Conservation (phyloP, 2,797 vertebrate species). For the Malurus splendens region DNA sequence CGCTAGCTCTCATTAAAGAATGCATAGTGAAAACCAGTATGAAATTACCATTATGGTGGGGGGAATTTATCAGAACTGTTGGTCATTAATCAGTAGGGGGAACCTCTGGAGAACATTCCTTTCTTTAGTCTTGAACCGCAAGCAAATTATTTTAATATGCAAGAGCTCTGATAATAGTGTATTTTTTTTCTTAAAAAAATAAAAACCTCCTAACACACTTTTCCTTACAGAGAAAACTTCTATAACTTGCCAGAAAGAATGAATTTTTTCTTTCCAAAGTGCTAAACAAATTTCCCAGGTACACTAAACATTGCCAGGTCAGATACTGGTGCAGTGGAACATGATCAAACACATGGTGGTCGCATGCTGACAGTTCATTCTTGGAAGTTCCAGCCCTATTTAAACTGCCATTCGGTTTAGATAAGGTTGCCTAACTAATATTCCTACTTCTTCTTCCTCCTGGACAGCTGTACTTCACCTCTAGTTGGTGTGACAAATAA, state of each 20-base stretch:
- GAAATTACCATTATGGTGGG: constrained; percentile 58
- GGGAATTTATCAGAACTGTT: constrained; percentile 62
- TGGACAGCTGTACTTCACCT: not conserved
- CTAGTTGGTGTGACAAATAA: not conserved
- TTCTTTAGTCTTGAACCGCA: constrained; percentile 67
- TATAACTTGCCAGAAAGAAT: constrained; percentile 73
- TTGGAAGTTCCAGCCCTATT: not conserved
- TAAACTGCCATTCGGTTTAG: constrained; percentile 39
- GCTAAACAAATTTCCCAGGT: constrained; percentile 83
- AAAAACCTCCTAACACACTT: constrained; percentile 73
- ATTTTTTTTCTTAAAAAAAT: constrained; percentile 73
- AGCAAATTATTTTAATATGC: constrained; percentile 53
- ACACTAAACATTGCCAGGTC: constrained; percentile 55
- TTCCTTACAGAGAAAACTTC: constrained; percentile 71
- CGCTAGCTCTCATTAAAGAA: constrained; percentile 60
- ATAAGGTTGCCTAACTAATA: not conserved
- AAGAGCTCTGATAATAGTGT: constrained; percentile 70
- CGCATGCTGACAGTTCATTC: not conserved
- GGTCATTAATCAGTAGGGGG: constrained; percentile 63
- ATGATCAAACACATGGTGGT: constrained; percentile 6
- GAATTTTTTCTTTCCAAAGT: constrained; percentile 82
- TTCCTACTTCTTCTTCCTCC: not conserved
- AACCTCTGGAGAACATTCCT: constrained; percentile 56
- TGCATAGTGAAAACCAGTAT: constrained; percentile 65
- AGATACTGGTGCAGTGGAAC: constrained; percentile 56